Evolutionary conservation across 2,888 invertebrate species (phyloP).

Genomic region (Noctuana brunneofusca): DNA sequence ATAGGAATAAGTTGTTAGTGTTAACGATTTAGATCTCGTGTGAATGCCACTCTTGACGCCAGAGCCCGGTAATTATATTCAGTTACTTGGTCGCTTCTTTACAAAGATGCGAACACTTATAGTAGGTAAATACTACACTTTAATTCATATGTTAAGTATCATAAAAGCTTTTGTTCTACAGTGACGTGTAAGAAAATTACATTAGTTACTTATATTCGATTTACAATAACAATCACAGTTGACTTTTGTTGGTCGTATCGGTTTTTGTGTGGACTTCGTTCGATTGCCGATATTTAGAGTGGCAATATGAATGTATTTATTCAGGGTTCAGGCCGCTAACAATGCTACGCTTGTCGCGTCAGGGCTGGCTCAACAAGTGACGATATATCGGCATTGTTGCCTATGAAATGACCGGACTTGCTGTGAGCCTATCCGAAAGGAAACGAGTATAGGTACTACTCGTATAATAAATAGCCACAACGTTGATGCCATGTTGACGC

Average conservation of each 20-base stretch:
- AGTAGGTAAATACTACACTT: background rate
- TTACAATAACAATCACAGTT: slow-evolving; percentile 29
- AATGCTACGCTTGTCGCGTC: slow-evolving; percentile 79
- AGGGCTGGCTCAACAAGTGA: slow-evolving; percentile 60
- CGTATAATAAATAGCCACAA: background rate
- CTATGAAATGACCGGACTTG: slow-evolving; percentile 31
- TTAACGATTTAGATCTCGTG: slow-evolving; percentile 63
- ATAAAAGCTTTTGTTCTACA: background rate
- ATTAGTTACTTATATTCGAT: slow-evolving; percentile 13
- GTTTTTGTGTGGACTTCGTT: slow-evolving; percentile 46
- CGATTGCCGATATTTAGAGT: slow-evolving; percentile 77
- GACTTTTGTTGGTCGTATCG: slow-evolving; percentile 27
- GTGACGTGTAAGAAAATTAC: background rate
- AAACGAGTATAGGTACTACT: background rate
- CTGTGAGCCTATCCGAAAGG: background rate
- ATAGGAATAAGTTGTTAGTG: slow-evolving; percentile 78
- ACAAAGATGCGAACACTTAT: background rate
- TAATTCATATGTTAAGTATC: background rate
- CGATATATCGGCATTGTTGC: slow-evolving; percentile 27
- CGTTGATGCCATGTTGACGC: background rate
- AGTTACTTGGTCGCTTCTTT: slow-evolving; percentile 1
- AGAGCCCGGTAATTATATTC: slow-evolving; percentile 26
- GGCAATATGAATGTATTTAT: slow-evolving; percentile 83
- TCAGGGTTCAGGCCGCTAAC: slow-evolving; percentile 79
- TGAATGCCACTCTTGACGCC: slow-evolving; percentile 32